Evolutionary conservation across 2,888 invertebrate species (phyloP).

Genomic region (Torymus auratus): DNA sequence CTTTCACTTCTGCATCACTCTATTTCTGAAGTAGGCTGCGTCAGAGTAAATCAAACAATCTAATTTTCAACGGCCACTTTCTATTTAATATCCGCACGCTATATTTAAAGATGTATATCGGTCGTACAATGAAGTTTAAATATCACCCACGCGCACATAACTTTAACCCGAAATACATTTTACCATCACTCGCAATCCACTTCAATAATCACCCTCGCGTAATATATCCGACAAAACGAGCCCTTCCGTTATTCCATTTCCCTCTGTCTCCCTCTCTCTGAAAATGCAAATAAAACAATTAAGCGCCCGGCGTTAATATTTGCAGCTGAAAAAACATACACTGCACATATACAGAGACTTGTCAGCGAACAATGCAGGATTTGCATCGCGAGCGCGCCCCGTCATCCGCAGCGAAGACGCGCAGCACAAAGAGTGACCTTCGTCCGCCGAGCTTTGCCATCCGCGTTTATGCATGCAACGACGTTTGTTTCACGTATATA

Average conservation of each 20-base stretch:
- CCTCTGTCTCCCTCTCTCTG: neutral
- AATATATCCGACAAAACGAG: no score
- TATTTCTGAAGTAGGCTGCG: neutral
- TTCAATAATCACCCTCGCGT: no score
- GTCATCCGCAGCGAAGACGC: conserved; percentile 15
- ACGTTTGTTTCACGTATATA: neutral
- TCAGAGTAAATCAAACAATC: neutral
- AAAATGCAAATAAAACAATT: conserved; percentile 47
- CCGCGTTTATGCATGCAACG: neutral
- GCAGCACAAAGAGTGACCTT: conserved; percentile 53
- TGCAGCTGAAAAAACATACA: neutral
- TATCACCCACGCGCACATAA: no score
- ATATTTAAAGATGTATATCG: neutral
- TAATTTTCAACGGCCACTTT: neutral
- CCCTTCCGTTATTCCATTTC: no score
- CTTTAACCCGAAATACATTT: no score
- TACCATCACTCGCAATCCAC: no score
- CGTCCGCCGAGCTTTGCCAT: conserved; percentile 45
- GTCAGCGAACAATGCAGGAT: conserved; percentile 11
- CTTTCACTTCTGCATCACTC: no score
- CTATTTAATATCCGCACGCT: neutral
- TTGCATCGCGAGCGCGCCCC: conserved; percentile 24
- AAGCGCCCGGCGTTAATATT: conserved; percentile 8
- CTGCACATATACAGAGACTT: neutral
- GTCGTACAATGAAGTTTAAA: no score